These are phyloP conservation scores for Ceramica pisi DNA, from an alignment of 2,888 invertebrate species.

Conservation along the genomic window DNA sequence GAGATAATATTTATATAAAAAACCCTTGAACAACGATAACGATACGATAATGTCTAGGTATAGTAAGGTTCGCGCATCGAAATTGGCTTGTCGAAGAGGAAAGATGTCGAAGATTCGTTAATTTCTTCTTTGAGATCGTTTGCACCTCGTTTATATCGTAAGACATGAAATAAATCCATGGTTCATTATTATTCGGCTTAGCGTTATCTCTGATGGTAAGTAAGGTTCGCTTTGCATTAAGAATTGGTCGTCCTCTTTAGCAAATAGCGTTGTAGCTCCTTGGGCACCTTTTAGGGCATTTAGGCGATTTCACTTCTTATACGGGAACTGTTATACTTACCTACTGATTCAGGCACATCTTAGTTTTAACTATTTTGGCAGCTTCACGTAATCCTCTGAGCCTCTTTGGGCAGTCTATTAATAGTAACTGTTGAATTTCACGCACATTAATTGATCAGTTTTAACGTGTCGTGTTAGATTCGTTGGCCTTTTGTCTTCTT, in stretches of 20 bases:
- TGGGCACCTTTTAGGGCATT: not conserved
- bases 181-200: constrained; percentile 2
- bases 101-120: not conserved
- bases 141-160: not conserved
- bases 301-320: constrained; percentile 8
- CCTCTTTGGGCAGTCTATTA: not conserved
- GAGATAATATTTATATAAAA: not conserved
- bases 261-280: constrained; percentile 3
- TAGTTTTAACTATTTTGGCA: not conserved
- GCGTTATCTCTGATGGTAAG: not conserved
- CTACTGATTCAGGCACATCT: not conserved
- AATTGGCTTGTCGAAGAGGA: not conserved
- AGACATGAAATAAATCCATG: not conserved
- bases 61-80: too few species aligned
- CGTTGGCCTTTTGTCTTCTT: not conserved
- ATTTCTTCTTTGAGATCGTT: not conserved
- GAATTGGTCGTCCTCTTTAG: constrained; percentile 13
- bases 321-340: too few species aligned
- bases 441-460: too few species aligned
- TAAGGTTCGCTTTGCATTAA: constrained; percentile 27
- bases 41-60: not conserved
- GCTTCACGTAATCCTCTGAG: not conserved
- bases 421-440: not conserved
- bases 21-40: not conserved
- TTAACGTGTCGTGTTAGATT: not conserved